Evolutionary conservation across 2,888 invertebrate genomes (phyloP).

Genomic region (Julus scanicus): DNA sequence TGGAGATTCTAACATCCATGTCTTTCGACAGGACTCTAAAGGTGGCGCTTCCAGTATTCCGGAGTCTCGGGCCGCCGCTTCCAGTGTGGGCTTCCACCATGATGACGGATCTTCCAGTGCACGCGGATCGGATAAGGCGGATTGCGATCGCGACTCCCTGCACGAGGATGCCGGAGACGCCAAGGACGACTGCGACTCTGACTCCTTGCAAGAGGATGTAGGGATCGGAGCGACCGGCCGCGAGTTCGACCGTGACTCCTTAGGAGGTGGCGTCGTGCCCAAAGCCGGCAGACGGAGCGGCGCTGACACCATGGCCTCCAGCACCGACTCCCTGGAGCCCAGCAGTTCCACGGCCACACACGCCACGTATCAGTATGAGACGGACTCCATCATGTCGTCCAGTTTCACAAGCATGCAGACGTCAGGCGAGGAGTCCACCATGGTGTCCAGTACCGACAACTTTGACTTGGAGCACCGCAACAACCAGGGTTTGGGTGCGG

Average conservation of each 20-base stretch:
- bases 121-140: not conserved
- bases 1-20: not conserved
- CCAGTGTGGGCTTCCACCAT: not conserved
- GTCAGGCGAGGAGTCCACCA: constrained; percentile 77
- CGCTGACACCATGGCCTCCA: constrained; percentile 70
- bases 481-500: not conserved
- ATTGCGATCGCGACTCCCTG: constrained; percentile 56
- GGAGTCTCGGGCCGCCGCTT: not conserved
- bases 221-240: constrained; percentile 67
- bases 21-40: no score
- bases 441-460: constrained; percentile 81
- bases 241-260: constrained; percentile 62
- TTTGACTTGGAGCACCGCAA: constrained; percentile 69
- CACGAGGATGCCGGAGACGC: constrained; percentile 56
- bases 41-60: not conserved
- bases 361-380: constrained; percentile 85
- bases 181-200: constrained; percentile 63
- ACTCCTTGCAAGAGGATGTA: constrained; percentile 69
- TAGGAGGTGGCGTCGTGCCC: constrained; percentile 63
- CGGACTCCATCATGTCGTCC: constrained; percentile 86
- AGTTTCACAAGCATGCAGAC: constrained; percentile 77
- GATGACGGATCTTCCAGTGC: constrained; percentile 7
- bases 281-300: constrained; percentile 60
- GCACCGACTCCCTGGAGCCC: constrained; percentile 79
- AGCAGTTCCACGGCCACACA: constrained; percentile 84